Evolutionary conservation across 1,140 invertebrate species (phyloP).

Genomic region (Pseudomyrmex dendroicus): DNA sequence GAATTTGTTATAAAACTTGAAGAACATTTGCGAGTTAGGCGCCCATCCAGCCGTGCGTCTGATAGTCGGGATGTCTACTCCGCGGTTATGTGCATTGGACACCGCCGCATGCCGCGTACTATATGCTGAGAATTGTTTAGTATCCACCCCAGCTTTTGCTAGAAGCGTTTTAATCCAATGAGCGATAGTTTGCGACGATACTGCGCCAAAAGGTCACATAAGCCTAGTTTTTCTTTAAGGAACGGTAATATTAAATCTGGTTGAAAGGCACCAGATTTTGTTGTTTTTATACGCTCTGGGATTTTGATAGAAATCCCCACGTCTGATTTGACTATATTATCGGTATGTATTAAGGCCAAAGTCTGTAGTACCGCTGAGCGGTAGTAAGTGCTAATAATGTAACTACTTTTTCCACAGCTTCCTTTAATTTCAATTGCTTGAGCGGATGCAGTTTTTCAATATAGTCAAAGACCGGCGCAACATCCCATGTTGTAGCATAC

Average conservation of each 20-base stretch:
- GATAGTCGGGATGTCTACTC: constrained; percentile 54
- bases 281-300: constrained; percentile 32
- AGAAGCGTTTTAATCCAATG: constrained; percentile 49
- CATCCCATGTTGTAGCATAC: constrained; percentile 6
- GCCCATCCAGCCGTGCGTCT: neutral
- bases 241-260: constrained; percentile 13
- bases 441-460: constrained; percentile 4
- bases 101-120: constrained; percentile 53
- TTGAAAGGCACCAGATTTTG: constrained; percentile 3
- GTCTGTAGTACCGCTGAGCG: constrained; percentile 56
- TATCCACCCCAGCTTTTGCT: constrained; percentile 37
- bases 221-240: no score
- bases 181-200: constrained; percentile 32
- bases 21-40: neutral
- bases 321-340: constrained; percentile 10
- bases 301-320: constrained; percentile 23
- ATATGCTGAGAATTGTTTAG: constrained; percentile 24
- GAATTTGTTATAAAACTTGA: neutral
- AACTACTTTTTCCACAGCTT: neutral
- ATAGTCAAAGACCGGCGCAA: neutral
- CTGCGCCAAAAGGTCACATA: neutral
- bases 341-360: neutral
- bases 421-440: neutral
- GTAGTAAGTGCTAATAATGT: constrained; percentile 14
- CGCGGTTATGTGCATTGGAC: constrained; percentile 9